Conservation (phyloP, 2,113 vertebrate species). For the Pterophyllum scalare region DNA sequence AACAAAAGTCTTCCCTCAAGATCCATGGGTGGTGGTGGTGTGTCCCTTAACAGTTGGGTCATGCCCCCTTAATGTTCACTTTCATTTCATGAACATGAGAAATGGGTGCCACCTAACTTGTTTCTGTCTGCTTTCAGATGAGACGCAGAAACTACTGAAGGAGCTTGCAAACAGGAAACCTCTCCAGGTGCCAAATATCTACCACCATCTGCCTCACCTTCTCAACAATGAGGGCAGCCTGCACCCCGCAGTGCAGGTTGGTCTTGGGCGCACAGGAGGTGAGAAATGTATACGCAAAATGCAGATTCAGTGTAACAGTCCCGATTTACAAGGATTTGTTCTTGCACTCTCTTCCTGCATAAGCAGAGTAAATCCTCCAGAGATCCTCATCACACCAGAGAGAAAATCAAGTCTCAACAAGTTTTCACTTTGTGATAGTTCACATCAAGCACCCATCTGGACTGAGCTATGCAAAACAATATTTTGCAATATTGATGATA, state of each 20-base stretch:
- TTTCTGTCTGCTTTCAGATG: conserved; percentile 81
- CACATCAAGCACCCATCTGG: conserved; percentile 33
- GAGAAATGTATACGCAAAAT: conserved; percentile 43
- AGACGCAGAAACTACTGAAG: conserved; percentile 94
- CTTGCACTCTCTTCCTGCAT: not conserved
- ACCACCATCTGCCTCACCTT: conserved; percentile 98
- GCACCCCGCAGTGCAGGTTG: conserved; percentile 93
- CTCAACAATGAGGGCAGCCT: conserved; percentile 96
- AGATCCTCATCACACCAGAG: conserved; percentile 28
- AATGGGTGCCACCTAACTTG: not conserved
- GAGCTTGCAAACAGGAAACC: conserved; percentile 92
- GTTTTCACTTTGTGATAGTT: conserved; percentile 24
- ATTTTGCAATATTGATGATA: not conserved
- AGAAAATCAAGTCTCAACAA: conserved; percentile 41
- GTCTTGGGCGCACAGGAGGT: conserved; percentile 95
- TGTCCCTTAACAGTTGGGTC: not conserved
- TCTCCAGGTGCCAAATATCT: conserved; percentile 98
- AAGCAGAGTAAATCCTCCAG: conserved; percentile 22
- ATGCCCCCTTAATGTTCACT: not conserved
- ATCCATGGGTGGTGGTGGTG: not conserved
- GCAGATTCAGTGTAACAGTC: not conserved
- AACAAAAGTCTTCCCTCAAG: not conserved
- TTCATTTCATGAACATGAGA: not conserved
- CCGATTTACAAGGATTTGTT: not conserved
- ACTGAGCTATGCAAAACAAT: not conserved